Conservation (phyloP, 1,140 invertebrate species). For the Microplitis demolitor region DNA sequence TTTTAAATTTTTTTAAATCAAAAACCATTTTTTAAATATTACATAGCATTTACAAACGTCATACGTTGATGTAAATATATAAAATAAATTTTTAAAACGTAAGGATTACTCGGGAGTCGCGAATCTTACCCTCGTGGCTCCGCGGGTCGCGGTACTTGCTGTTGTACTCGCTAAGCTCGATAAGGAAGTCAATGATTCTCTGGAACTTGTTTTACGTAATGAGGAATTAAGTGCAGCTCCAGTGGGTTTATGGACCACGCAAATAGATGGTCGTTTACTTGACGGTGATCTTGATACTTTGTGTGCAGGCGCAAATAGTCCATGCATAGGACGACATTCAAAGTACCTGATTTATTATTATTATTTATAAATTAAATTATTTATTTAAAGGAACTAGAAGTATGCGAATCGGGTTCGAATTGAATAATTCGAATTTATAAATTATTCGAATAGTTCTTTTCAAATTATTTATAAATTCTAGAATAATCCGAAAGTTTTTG, state of each 20-base stretch:
- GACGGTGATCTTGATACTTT: slow-evolving; percentile 85
- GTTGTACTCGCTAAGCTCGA: slow-evolving; percentile 73
- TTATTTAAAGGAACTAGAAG: background rate
- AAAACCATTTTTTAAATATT: no score
- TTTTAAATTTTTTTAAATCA: no score
- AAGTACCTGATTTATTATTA: slow-evolving; percentile 75
- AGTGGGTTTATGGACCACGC: slow-evolving; percentile 67
- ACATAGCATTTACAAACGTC: background rate
- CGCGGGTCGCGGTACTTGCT: slow-evolving; percentile 56
- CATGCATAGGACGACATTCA: slow-evolving; percentile 86
- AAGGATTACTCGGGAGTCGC: slow-evolving; percentile 48
- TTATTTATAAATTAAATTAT: background rate
- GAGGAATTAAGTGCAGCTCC: slow-evolving; percentile 61
- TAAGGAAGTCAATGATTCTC: slow-evolving; percentile 82
- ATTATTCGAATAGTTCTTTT: background rate
- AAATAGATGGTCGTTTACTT: slow-evolving; percentile 69
- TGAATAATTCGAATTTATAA: no score
- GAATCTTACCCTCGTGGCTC: slow-evolving; percentile 72
- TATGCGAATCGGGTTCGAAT: no score
- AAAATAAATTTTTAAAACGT: slow-evolving; percentile 6
- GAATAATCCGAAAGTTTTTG: no score
- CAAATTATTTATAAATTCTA: background rate
- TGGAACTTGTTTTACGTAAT: slow-evolving; percentile 77
- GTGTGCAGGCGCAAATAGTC: slow-evolving; percentile 88
- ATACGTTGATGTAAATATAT: background rate